Evolutionary conservation across 2,113 vertebrate genomes (phyloP).

Genomic region (Pipra filicauda): DNA sequence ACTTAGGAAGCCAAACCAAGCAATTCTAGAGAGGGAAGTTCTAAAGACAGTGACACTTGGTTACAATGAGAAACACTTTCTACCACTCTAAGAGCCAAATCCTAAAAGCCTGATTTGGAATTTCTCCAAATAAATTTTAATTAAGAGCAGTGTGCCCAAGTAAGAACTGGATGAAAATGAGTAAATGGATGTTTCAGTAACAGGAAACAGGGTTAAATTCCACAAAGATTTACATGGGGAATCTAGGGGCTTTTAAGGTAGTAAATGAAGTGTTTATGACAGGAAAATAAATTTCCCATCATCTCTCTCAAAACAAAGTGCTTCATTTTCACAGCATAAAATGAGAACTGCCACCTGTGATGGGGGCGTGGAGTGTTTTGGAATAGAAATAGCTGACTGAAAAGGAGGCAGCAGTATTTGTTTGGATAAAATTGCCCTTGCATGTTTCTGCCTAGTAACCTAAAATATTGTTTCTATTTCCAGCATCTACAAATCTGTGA

Average conservation of each 20-base stretch:
- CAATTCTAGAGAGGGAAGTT: not conserved
- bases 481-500: not conserved
- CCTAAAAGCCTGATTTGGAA: not conserved
- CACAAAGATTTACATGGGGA: not conserved
- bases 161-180: not conserved
- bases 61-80: not conserved
- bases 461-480: not conserved
- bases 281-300: not conserved
- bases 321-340: not conserved
- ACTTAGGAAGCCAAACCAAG: conserved; percentile 10
- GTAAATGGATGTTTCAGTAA: not conserved
- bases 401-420: not conserved
- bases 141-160: not conserved
- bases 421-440: not conserved
- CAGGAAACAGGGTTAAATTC: not conserved
- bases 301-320: not conserved
- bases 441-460: not conserved
- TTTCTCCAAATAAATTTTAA: not conserved
- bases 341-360: conserved; percentile 14
- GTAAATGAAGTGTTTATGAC: not conserved
- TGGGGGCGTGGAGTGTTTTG: not conserved
- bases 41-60: not conserved
- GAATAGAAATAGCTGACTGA: not conserved
- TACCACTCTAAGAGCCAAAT: not conserved
- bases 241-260: not conserved